Evolutionary conservation across 64 coral and sea anemone species (phyloP), one percentile per base, ranked within the genome.

Genomic region (Stichodactyla mertensii): DNA sequence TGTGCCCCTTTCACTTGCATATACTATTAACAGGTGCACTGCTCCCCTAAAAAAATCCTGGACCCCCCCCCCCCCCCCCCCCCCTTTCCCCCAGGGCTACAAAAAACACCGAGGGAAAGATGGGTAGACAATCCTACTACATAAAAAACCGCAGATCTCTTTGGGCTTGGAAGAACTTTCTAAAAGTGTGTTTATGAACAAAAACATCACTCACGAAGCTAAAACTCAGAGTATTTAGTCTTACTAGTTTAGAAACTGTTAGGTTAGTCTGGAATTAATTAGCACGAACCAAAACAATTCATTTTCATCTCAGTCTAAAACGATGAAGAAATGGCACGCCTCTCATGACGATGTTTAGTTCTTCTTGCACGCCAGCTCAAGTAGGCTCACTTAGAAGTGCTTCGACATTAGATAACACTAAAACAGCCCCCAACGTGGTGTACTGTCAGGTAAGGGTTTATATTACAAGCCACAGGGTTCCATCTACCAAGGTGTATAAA

Each of bases 401-500:
- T 71, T 71, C 24, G 7, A 26, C 24, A 71, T 71, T 0, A 71
- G 69, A 71, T 71, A 28, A 71, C 69, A 71, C 2, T 11, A 31
- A 31, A 31, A 31, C 28, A 31, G 16, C 23, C 3, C 7, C 10
- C 23, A 20, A 26, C n/a, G 8, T 71, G 67, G 67, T 71, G 62
- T 22, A 11, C 12, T 26, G 24, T 0, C 69, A 74, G 7, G 69
- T 74, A n/a, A 45, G 64, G 64, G 8, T 9, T 11, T 74, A 31
- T 12, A 27, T 13, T 2, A 7, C 1, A 6, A 69, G 0, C 64
- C 8, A n/a, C 24, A 27, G 69, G 69, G 69, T 74, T 74, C 45
- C 55, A 23, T 16, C 0, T 8, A 12, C 24, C 61, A 89, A 18
- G 11, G 9, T 45, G 36, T 89, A 89, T 89, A 89, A 77, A 89